Evolutionary conservation across 2,113 vertebrate species (phyloP), one percentile per base, ranked within the genome.

Genomic region (Plestiodon gilberti): DNA sequence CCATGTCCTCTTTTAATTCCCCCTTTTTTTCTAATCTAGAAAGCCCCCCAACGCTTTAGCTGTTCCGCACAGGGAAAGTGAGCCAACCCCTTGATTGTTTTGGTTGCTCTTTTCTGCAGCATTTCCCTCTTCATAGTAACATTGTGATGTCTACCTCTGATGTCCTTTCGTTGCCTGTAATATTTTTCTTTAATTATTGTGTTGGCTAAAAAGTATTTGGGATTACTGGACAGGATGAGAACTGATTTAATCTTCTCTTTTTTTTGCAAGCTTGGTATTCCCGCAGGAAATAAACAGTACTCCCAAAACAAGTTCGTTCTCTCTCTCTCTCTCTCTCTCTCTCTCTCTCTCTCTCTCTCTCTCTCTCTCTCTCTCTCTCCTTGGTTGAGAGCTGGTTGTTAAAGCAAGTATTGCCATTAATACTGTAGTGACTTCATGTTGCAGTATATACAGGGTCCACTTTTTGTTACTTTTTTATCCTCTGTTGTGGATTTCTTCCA

Each of bases 401-500:
- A 89, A 96, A 95, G 92, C 88, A 90, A 92, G 88, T 94, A 93
- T 92, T 92, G 87, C 91, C 87, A 89, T 35, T 95, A 88, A 62
- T 89, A 78, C 85, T 77, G 81, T 75, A 89, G 28, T 90, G 82
- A 86, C 92, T 93, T 92, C 87, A 88, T 91, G 91, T n/a, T n/a
- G n/a, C n/a, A n/a, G 93, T 93, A 76, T 95, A 89, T 82, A 89
- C 92, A 82, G 85, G 87, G 91, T 94, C 93, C 91, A 86, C 43
- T 55, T n/a, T 20, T 93, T 96, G 95, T 95, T 96, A 94, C 96
- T 96, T 95, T 96, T 97, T 97, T 95, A 94, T 93, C 95, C 96
- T 95, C 95, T 95, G 96, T 96, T 96, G 93, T 96, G 96, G 96
- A 96, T 93, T 94, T 95, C 94, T 89, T 97, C 97, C 96, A 97